Percentiles rank a stretch among this genome's conserved stretches.
Conservation (phyloP, 2,888 invertebrate species). For the Psylliodes chrysocephalus region DNA sequence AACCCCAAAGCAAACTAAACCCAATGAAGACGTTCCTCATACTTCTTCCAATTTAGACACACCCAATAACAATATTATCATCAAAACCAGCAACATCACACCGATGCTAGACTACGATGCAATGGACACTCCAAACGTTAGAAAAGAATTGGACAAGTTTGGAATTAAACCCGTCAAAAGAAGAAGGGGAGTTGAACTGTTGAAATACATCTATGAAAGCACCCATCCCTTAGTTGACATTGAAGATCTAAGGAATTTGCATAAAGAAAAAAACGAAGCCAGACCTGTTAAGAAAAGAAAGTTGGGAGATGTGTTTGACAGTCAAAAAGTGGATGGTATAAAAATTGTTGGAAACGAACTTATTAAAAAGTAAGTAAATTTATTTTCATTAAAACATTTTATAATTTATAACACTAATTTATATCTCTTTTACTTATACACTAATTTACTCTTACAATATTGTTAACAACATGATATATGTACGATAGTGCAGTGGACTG, state of each 20-base stretch:
- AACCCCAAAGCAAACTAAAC: background rate
- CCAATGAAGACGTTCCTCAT: background rate
- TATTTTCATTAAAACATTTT: too few relatives aligned
- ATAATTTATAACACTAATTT: too few relatives aligned
- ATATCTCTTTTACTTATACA: too few relatives aligned
- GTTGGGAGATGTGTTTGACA: constrained; percentile 5
- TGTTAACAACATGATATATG: too few relatives aligned
- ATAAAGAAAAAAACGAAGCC: constrained; percentile 43
- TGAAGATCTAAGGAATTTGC: constrained; percentile 29
- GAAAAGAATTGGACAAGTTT: constrained; percentile 70
- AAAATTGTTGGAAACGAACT: constrained; percentile 51
- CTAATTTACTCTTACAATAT: too few relatives aligned
- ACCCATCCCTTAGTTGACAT: constrained; percentile 71
- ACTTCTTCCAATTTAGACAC: constrained; percentile 22
- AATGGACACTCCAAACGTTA: constrained; percentile 70
- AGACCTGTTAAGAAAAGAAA: constrained; percentile 42
- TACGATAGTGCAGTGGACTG: too few relatives aligned
- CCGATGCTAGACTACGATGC: constrained; percentile 70
- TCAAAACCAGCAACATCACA: constrained; percentile 69
- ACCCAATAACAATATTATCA: constrained; percentile 57
- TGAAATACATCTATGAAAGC: constrained; percentile 75
- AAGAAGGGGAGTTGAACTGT: constrained; percentile 68
- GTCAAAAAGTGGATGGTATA: constrained; percentile 30
- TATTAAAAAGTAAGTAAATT: constrained; percentile 48
- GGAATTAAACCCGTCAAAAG: constrained; percentile 76